phyloP scores from a whole-genome alignment of 2,797 vertebrate species.

The Schizopygopsis pylzovi region DNA sequence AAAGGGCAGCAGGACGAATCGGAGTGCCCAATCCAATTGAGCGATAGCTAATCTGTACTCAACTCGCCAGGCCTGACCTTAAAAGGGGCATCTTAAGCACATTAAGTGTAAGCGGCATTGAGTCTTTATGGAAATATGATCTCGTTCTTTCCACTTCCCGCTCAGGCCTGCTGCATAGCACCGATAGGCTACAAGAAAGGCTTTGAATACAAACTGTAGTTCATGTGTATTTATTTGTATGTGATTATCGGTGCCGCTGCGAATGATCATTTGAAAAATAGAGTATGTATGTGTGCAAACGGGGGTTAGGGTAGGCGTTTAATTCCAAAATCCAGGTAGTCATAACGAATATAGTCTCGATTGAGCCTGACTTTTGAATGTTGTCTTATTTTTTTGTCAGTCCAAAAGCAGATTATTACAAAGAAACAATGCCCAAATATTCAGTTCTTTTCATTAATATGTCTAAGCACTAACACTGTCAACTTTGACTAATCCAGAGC shows the following conservation, averaged over 20 bases:
- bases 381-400: not conserved
- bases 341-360: not conserved
- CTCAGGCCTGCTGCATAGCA: constrained; percentile 16
- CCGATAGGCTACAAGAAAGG: constrained; percentile 32
- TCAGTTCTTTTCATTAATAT: not conserved
- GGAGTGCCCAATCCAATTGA: constrained; percentile 46
- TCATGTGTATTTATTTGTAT: constrained; percentile 8
- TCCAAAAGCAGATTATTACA: not conserved
- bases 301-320: not conserved
- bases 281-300: not conserved
- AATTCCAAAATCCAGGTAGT: constrained; percentile 2
- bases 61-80: constrained; percentile 38
- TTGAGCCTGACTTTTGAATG: not conserved
- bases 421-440: not conserved
- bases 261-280: not conserved
- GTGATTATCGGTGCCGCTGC: constrained; percentile 5
- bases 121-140: constrained; percentile 47
- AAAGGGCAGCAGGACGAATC: constrained; percentile 47
- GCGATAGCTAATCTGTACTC: constrained; percentile 40
- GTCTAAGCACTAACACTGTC: not conserved
- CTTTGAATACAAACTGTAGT: constrained; percentile 1
- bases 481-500: not conserved
- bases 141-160: constrained; percentile 13
- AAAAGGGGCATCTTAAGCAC: constrained; percentile 41
- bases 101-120: constrained; percentile 36